Evolutionary conservation across 2,888 invertebrate genomes (phyloP).

Genomic region (Cyaniris semiargus): DNA sequence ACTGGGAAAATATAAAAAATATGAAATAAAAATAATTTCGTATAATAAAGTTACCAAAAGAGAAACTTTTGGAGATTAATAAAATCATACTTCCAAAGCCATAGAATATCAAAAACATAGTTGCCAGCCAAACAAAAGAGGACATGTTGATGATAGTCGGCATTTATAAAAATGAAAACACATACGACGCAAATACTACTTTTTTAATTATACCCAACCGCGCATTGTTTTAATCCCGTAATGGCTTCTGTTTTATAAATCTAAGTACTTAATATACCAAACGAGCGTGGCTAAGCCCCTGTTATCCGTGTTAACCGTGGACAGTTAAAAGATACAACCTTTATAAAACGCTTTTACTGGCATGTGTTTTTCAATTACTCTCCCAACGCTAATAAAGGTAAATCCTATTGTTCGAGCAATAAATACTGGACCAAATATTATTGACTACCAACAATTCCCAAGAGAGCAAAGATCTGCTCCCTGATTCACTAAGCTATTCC

Average conservation of each 20-base stretch:
- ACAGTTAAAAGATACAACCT: conserved; percentile 25
- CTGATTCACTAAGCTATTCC: no score
- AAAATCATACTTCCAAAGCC: background rate
- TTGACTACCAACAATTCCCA: background rate
- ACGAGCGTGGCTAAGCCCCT: conserved; percentile 28
- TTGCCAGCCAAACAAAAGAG: background rate
- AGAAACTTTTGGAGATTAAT: background rate
- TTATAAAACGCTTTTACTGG: conserved; percentile 15
- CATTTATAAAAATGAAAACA: background rate
- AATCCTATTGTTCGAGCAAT: background rate
- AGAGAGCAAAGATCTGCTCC: background rate
- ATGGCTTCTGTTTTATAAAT: conserved; percentile 30
- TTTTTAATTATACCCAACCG: conserved; percentile 18
- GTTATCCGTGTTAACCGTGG: conserved; percentile 28
- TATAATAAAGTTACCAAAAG: background rate
- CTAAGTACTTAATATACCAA: conserved; percentile 23
- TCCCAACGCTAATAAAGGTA: background rate
- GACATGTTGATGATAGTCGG: background rate
- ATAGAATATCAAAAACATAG: background rate
- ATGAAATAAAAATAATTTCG: no score
- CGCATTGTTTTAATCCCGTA: conserved; percentile 30
- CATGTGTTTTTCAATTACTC: conserved; percentile 7
- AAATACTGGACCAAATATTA: background rate
- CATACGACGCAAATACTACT: background rate
- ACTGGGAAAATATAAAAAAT: background rate